A percentile compares a stretch with the other conserved stretches of the same genome.
Evolutionary conservation across 1,140 invertebrate species (phyloP).

Genomic region (Drosophila insularis): DNA sequence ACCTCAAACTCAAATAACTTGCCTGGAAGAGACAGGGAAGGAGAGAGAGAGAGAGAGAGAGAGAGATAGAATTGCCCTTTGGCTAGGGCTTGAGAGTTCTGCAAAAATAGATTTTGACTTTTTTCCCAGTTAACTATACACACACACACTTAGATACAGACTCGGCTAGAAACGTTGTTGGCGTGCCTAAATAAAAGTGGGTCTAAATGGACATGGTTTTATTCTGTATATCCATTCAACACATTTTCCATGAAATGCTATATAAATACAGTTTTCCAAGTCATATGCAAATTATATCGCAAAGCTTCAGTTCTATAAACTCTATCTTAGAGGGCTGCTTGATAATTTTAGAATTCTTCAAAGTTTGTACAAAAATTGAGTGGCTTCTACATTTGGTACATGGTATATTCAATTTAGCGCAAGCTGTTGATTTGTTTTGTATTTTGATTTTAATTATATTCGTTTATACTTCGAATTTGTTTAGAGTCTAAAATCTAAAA

Average conservation of each 20-base stretch:
- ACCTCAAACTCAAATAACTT: conserved; percentile 18
- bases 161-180: too few relatives aligned
- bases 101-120: conserved; percentile 11
- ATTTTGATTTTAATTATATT: too few relatives aligned
- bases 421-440: too few relatives aligned
- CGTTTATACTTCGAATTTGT: too few relatives aligned
- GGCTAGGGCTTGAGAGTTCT: conserved; percentile 10
- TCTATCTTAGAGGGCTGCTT: neutral
- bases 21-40: neutral
- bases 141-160: neutral
- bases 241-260: conserved; percentile 13
- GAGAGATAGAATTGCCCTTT: neutral
- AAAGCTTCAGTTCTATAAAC: conserved; percentile 12
- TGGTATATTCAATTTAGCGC: too few relatives aligned
- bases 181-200: neutral
- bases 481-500: too few relatives aligned
- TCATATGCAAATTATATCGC: conserved; percentile 49
- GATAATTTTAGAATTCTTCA: neutral
- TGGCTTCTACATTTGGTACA: too few relatives aligned
- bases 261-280: conserved; percentile 27
- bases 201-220: neutral
- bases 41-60: neutral
- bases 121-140: neutral
- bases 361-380: too few relatives aligned
- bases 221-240: neutral